Conservation (phyloP, 2,113 vertebrate species). For the Tricholaema leucomelas region DNA sequence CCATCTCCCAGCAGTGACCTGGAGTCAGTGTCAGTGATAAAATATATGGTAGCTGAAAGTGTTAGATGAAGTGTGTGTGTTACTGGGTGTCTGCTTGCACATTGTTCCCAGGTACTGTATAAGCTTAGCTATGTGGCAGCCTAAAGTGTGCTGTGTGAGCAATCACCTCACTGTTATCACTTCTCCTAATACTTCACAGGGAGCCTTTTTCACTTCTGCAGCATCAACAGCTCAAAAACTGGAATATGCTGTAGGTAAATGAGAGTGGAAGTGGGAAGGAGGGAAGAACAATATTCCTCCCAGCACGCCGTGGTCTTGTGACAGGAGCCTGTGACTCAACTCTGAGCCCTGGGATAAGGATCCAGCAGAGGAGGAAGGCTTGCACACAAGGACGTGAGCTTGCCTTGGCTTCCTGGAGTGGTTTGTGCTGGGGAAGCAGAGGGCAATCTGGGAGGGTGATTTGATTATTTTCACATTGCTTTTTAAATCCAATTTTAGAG, state of each 20-base stretch:
- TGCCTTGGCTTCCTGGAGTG: background rate
- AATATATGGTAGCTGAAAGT: background rate
- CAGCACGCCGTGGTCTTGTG: background rate
- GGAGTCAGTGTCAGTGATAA: background rate
- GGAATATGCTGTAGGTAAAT: background rate
- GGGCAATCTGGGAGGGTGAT: background rate
- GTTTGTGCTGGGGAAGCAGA: background rate
- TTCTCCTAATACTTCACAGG: background rate
- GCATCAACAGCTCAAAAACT: background rate
- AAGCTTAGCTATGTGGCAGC: background rate
- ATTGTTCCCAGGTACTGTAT: background rate
- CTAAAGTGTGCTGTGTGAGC: background rate
- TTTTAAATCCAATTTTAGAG: background rate
- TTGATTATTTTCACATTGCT: background rate
- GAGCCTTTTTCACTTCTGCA: background rate
- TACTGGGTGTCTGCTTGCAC: background rate
- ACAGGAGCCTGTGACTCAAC: background rate
- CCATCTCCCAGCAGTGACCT: background rate
- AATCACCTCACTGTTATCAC: background rate
- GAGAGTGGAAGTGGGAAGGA: background rate
- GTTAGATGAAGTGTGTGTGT: background rate
- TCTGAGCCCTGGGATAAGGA: background rate
- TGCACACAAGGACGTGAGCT: background rate
- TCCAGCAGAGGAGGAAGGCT: background rate
- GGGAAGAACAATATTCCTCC: background rate